Evolutionary conservation across 1,140 invertebrate species (phyloP), one percentile per base, ranked within the genome.

Genomic region (Amyelois transitella): DNA sequence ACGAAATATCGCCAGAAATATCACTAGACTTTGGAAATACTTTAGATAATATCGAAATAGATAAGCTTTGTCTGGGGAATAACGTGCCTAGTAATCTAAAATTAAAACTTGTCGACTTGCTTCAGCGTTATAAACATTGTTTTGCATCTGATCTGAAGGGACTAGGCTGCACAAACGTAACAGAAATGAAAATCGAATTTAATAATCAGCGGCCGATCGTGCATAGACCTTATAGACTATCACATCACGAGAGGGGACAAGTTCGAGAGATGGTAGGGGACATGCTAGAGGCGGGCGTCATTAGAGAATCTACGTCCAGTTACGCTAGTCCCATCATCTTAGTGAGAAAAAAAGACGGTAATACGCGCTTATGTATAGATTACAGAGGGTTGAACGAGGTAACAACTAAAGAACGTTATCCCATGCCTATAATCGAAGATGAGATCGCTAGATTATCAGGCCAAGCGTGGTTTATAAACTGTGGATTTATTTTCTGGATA

Each of bases 141-240:
- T 73, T 73, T 57, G 58, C 70, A 19, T 54, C 32, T 14, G 25
- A 25, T 14, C 43, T 65, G 3, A 53, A 22, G 18, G 66, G 59
- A 7, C 51, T 75, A 50, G 69, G 72, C 17, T 62, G 51, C 19
- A 73, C 58, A 3, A 43, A 66, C 25, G 50, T 53, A 20, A 51
- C n/a, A 0, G 25, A 51, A 12, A 51, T 51, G 25, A 43, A 8
- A 2, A 38, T 51, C 6, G 18, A 32, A 18, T n/a, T 51, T 2
- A 43, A 51, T 1, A 18, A 38, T 19, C 1, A 18, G 4, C 17
- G 14, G 0, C 50, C 50, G 7, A 18, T 51, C 1, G 50, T 51
- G 6, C 25, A 51, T 24, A 32, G 50, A 8, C 50, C 50, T 38
- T 51, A 51, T n/a, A 24, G 50, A 3, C 6, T 51, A 10, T 51